Conservation (phyloP, 2,797 vertebrate species). For the Fistularia commersonii region DNA sequence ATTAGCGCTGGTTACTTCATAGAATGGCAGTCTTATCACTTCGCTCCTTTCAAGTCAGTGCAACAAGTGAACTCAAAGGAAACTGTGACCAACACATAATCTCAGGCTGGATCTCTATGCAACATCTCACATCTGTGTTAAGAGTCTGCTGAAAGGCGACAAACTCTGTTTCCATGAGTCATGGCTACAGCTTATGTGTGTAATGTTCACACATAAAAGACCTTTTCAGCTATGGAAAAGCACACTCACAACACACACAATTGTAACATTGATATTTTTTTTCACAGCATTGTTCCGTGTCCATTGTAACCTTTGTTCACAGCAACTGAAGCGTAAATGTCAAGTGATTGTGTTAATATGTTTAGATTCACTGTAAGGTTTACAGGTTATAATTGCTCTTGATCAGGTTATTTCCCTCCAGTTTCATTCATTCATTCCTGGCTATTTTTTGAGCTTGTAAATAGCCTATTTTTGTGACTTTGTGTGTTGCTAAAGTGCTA, state of each 20-base stretch:
- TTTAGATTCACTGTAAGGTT: slow-evolving; percentile 4
- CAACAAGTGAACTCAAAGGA: slow-evolving; percentile 29
- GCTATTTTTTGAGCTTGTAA: neutral
- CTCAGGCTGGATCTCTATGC: slow-evolving; percentile 38
- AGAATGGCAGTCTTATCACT: slow-evolving; percentile 36
- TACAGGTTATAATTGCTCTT: slow-evolving; percentile 23
- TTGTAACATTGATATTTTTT: neutral
- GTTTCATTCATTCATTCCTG: slow-evolving; percentile 3
- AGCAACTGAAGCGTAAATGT: slow-evolving; percentile 24
- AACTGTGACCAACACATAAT: slow-evolving; percentile 56
- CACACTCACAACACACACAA: slow-evolving; percentile 6
- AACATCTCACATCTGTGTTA: slow-evolving; percentile 60
- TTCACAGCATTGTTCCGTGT: slow-evolving; percentile 14
- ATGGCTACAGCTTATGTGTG: slow-evolving; percentile 14
- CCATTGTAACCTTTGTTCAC: slow-evolving; percentile 28
- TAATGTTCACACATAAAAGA: slow-evolving; percentile 25
- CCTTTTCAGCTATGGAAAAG: slow-evolving; percentile 26
- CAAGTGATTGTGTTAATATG: slow-evolving; percentile 11
- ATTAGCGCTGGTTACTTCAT: slow-evolving; percentile 29
- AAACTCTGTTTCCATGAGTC: slow-evolving; percentile 41
- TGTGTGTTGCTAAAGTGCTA: slow-evolving; percentile 1
- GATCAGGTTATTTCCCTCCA: neutral
- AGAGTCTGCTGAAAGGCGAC: slow-evolving; percentile 49
- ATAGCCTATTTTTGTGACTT: slow-evolving; percentile 5
- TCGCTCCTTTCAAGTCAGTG: slow-evolving; percentile 17